phyloP scores from a whole-genome alignment of 2,113 vertebrate species.

The Otolemur garnettii region DNA sequence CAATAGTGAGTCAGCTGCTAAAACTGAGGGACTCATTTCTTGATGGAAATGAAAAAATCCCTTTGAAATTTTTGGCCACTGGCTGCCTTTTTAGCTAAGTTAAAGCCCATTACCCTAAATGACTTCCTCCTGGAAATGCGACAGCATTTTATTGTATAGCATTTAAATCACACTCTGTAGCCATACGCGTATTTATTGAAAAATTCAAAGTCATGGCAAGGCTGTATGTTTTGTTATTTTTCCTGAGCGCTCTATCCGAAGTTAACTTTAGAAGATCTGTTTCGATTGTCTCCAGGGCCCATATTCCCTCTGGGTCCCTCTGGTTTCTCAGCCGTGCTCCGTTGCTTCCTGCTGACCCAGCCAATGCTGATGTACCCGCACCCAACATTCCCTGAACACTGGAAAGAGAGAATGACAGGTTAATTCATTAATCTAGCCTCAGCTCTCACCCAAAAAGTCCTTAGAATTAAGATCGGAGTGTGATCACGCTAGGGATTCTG shows the following conservation, averaged over 20 bases:
- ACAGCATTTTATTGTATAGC: conserved; percentile 25
- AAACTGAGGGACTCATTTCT: background rate
- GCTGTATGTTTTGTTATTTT: background rate
- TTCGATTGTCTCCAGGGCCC: background rate
- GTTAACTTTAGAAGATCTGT: background rate
- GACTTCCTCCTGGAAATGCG: conserved; percentile 63
- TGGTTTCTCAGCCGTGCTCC: background rate
- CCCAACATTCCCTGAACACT: background rate
- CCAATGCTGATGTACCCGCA: background rate
- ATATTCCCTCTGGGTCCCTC: background rate
- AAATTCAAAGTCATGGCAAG: background rate
- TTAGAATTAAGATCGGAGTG: background rate
- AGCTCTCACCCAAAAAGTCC: background rate
- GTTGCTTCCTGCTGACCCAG: background rate
- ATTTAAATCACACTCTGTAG: background rate
- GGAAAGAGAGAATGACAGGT: background rate
- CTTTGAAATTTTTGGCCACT: conserved; percentile 35
- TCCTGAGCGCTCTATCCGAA: background rate
- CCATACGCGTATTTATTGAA: background rate
- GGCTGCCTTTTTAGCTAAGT: conserved; percentile 39
- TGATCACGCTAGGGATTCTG: background rate
- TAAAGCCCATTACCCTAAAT: conserved; percentile 55
- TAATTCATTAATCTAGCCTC: background rate
- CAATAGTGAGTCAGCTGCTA: background rate
- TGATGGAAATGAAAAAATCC: conserved; percentile 34